Evolutionary conservation across 2,797 vertebrate species (phyloP).

Genomic region (Varecia variegata): DNA sequence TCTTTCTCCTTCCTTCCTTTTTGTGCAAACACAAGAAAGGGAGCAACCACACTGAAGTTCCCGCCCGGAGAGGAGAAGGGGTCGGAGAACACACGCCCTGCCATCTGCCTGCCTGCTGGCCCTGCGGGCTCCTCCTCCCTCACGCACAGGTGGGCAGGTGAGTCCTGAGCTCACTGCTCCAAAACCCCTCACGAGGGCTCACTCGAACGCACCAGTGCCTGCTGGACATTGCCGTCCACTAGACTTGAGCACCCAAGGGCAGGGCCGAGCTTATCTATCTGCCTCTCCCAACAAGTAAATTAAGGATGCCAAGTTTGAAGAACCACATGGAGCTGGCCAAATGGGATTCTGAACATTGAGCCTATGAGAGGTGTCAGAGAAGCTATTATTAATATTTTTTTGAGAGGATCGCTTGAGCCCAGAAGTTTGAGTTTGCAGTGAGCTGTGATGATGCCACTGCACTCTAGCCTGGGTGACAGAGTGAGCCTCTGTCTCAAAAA

Average conservation of each 20-base stretch:
- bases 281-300: neutral
- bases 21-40: neutral
- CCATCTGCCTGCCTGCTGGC: accelerated
- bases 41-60: neutral
- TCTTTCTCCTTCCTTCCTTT: neutral
- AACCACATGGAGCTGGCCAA: neutral
- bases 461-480: too few relatives aligned
- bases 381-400: neutral
- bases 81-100: too few relatives aligned
- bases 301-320: neutral
- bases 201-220: too few relatives aligned
- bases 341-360: too few relatives aligned
- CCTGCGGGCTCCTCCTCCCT: accelerated
- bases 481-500: too few relatives aligned
- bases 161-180: neutral
- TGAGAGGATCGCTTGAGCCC: too few relatives aligned
- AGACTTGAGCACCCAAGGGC: too few relatives aligned
- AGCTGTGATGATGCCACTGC: too few relatives aligned
- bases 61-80: neutral
- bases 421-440: too few relatives aligned
- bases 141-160: neutral
- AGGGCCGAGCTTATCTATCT: neutral
- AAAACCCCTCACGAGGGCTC: neutral
- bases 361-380: neutral
- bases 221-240: neutral